Conservation (phyloP, 2,113 vertebrate species). For the Platycercus adscitus region DNA sequence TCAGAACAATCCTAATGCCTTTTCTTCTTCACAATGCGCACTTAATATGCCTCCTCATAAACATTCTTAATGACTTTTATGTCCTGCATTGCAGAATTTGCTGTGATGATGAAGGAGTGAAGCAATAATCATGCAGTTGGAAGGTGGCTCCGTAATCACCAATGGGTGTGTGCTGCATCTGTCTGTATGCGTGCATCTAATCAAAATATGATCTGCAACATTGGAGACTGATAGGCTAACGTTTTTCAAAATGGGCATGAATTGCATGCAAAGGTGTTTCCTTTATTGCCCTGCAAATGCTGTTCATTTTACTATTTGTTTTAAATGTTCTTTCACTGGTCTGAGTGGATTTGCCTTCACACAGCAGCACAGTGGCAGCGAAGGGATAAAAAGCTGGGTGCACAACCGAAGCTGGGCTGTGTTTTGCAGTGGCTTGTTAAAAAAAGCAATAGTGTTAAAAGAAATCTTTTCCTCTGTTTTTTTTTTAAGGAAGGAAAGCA, state of each 20-base stretch:
- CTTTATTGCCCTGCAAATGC: slow-evolving; percentile 65
- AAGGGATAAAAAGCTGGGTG: not conserved
- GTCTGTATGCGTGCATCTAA: slow-evolving; percentile 30
- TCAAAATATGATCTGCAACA: slow-evolving; percentile 64
- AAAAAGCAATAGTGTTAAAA: not conserved
- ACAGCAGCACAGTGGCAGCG: not conserved
- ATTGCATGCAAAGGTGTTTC: slow-evolving; percentile 62
- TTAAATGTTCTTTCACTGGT: slow-evolving; percentile 67
- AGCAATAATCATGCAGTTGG: slow-evolving; percentile 42
- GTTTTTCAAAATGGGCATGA: slow-evolving; percentile 57
- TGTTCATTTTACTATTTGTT: slow-evolving; percentile 68
- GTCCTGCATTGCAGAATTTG: slow-evolving; percentile 54
- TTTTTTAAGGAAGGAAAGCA: not conserved
- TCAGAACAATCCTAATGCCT: slow-evolving; percentile 69
- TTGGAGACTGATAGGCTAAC: slow-evolving; percentile 22
- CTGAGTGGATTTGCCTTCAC: slow-evolving; percentile 9
- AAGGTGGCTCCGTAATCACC: not conserved
- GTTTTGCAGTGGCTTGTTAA: not conserved
- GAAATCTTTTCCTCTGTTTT: not conserved
- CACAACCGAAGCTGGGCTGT: not conserved
- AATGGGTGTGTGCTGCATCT: not conserved
- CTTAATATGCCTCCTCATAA: slow-evolving; percentile 71
- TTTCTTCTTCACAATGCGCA: slow-evolving; percentile 55
- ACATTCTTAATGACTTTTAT: slow-evolving; percentile 65
- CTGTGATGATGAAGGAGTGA: slow-evolving; percentile 54